Evolutionary conservation across 2,888 invertebrate species (phyloP), one percentile per base, ranked within the genome.

Genomic region (Mythimna ferrago): DNA sequence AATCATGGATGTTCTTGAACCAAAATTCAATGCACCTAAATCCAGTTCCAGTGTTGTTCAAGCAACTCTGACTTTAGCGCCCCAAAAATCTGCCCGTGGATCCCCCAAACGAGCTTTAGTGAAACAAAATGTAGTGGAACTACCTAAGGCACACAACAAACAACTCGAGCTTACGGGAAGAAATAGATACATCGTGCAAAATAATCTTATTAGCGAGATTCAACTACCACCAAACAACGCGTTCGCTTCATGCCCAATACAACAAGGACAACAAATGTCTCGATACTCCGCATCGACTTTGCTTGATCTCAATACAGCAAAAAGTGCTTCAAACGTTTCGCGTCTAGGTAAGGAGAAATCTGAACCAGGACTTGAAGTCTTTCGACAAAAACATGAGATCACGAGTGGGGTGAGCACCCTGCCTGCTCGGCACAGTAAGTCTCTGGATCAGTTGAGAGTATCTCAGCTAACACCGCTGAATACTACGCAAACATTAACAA

Each of bases 401-500:
- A 93, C 92, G 16, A 95, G 94, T 78, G 96, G 96, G 51, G 95
- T 96, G 14, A 97, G 95, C 60, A 97, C 97, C 0, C 89, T 98
- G 61, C 97, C 98, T 1, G 97, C 98, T 0, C 96, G 98, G 71
- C 98, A 98, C 89, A 98, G 98, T 91, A 98, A 98, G 91, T 98
- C 98, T 2, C 92, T 98, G 81, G 98, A 98, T 92, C 98, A 98
- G 86, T 92, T 98, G 63, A 97, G 98, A 85, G 96, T 97, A 11
- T 96, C 96, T 60, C 94, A 96, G 89, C 92, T 94, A 90, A 88
- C 92, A 48, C 93, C 94, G 19, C 84, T 93, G 14, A 94, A 89
- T 81, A 91, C 89, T 75, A 86, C 92, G 69, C 93, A 94, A 88
- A 92, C 91, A 44, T 85, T 95, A 68, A 86, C 92, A 10, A 96